phyloP scores from a whole-genome alignment of 1,140 invertebrate species.

The Brachionus angularis region DNA sequence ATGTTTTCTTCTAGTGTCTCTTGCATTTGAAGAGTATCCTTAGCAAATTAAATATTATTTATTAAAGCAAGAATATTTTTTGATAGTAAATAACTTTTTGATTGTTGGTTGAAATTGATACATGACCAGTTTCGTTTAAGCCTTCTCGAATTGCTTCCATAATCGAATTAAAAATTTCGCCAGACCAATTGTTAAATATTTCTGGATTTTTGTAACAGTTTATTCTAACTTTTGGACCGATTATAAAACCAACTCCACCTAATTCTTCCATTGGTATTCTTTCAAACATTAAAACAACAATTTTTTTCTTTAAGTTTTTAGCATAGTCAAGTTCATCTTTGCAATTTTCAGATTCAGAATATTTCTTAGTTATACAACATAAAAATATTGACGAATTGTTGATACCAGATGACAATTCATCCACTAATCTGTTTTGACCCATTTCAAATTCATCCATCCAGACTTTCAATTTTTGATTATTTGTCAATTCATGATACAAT shows the following conservation, averaged over 20 bases:
- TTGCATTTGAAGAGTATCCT: not conserved
- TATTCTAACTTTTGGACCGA: constrained; percentile 4
- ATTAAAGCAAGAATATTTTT: not conserved
- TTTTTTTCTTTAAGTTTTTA: constrained; percentile 7
- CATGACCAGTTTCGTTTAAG: too few species aligned
- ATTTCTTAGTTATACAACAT: constrained; percentile 8
- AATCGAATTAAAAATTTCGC: not conserved
- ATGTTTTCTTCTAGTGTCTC: not conserved
- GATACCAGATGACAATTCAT: not conserved
- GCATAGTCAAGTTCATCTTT: constrained; percentile 12
- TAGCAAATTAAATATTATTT: not conserved
- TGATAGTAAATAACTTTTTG: too few species aligned
- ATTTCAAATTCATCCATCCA: constrained; percentile 15
- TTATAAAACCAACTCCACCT: not conserved
- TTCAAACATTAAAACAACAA: constrained; percentile 5
- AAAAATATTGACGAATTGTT: not conserved
- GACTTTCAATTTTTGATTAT: not conserved
- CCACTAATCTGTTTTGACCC: not conserved
- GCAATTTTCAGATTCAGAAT: not conserved
- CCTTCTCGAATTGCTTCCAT: not conserved
- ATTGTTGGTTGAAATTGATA: too few species aligned
- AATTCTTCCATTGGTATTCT: not conserved
- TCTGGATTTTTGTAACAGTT: not conserved
- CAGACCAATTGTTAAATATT: not conserved
- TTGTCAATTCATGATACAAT: not conserved